Conservation (phyloP, 1,140 invertebrate genomes). For the Papilio glaucus region DNA sequence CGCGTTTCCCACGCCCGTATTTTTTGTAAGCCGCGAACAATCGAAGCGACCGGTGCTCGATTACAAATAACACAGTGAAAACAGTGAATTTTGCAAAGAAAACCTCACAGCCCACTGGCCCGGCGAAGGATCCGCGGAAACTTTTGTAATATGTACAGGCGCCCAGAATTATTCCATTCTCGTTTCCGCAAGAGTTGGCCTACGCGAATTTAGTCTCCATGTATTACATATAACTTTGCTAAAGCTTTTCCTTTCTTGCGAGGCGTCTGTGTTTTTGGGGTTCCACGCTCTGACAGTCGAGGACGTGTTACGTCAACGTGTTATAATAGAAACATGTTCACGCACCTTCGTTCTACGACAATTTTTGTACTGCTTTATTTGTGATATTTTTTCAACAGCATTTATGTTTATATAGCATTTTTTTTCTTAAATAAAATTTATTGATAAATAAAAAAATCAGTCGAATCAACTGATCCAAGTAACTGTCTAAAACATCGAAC, state of each 20-base stretch:
- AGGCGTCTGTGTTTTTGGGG: constrained; percentile 28
- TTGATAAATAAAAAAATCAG: too few relatives aligned
- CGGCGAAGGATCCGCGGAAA: constrained; percentile 40
- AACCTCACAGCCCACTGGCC: constrained; percentile 41
- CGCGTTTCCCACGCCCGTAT: constrained; percentile 42
- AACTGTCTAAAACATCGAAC: too few relatives aligned
- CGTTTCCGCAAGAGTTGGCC: constrained; percentile 31
- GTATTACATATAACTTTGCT: constrained; percentile 30
- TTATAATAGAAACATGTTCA: neutral
- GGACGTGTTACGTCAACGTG: neutral
- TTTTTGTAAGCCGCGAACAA: constrained; percentile 45
- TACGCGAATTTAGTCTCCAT: constrained; percentile 19
- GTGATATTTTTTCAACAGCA: neutral
- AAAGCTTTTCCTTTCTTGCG: constrained; percentile 15
- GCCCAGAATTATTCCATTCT: constrained; percentile 31
- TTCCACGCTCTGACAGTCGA: constrained; percentile 3
- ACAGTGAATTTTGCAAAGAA: constrained; percentile 42
- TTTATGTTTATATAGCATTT: too few relatives aligned
- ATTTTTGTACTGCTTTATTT: neutral
- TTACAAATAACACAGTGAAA: constrained; percentile 44
- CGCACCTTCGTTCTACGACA: neutral
- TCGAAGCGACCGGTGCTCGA: constrained; percentile 40
- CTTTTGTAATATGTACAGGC: constrained; percentile 39
- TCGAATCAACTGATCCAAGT: too few relatives aligned
- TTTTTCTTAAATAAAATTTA: too few relatives aligned